phyloP scores from a whole-genome alignment of 2,888 invertebrate species.

The Neoaliturus tenellus region DNA sequence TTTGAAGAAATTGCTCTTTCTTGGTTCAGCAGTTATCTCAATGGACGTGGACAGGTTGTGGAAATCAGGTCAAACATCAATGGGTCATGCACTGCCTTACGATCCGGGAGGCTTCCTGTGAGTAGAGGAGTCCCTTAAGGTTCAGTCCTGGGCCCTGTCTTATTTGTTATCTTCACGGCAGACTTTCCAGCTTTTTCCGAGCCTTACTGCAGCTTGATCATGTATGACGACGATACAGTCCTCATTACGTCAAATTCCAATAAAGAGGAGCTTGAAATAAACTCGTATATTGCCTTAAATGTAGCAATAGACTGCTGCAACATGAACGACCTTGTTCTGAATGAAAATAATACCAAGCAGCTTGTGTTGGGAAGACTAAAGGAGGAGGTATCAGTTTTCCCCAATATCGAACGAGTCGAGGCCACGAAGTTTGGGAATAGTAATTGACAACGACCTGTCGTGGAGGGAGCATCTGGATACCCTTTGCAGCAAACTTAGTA shows the following conservation, averaged over 20 bases:
- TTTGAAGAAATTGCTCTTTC: neutral
- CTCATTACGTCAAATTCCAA: constrained; percentile 17
- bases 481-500: too few relatives aligned
- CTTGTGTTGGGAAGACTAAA: too few relatives aligned
- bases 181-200: neutral
- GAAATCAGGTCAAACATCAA: neutral
- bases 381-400: too few relatives aligned
- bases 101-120: neutral
- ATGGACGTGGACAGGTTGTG: neutral
- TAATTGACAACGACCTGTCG: too few relatives aligned
- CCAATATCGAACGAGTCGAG: too few relatives aligned
- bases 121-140: neutral
- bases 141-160: neutral
- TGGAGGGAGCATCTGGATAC: too few relatives aligned
- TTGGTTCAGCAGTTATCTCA: neutral
- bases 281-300: neutral
- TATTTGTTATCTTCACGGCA: constrained; percentile 11
- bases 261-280: neutral
- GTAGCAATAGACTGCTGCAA: too few relatives aligned
- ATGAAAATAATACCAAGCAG: too few relatives aligned
- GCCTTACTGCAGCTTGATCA: too few relatives aligned
- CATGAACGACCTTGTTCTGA: too few relatives aligned
- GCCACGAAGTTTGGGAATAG: too few relatives aligned
- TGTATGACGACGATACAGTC: constrained; percentile 20
- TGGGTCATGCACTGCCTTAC: neutral